Evolutionary conservation across 37 sponge, comb jelly and placozoan species (phyloP), one percentile per base, ranked within the genome.

Genomic region (Halisarca cf. caerulea): DNA sequence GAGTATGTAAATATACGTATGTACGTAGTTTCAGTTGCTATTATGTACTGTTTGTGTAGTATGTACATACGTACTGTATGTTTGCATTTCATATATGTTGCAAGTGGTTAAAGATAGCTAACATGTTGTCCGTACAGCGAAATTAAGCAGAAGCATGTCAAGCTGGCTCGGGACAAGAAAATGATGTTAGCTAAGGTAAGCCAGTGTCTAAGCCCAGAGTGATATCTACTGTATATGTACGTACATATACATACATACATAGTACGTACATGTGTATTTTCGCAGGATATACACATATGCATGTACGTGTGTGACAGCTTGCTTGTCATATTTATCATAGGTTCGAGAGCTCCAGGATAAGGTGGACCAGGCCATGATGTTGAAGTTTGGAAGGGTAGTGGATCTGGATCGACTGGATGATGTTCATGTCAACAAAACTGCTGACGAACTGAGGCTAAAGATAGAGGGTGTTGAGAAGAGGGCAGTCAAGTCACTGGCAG

Each of bases 341-440:
- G 80, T 95, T 11, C 38, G 86, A 20, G 92, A 83, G 27, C 80
- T 91, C 32, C 86, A 93, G 35, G 88, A 64, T 11, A 86, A 88
- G 69, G 92, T 75, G 20, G 88, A 99, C 64, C 84, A 90, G 53
- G 87, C 90, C 70, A 96, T 95, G 95, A 80, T 91, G 82, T 87
- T 99, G 47, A 99, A 99, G 83, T 99, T 99, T 89, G 99, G 99
- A 0, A 85, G 94, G 6, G 79, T 95, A 14, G 99, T 99, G 6
- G 95, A 96, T 72, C 81, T 99, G 38, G 95, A 94, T 34, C 86
- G 75, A 20, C 72, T 99, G 71, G 99, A 96, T 35, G 91, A 84
- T 9, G 66, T 96, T 28, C 53, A 87, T 28, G 68, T 84, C 39
- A 93, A 93, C 83, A 94, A 86, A 27, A 87, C 81, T 20, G 90